Evolutionary conservation across 2,113 vertebrate genomes (phyloP), one percentile per base, ranked within the genome.

Genomic region (Orcinus orca): DNA sequence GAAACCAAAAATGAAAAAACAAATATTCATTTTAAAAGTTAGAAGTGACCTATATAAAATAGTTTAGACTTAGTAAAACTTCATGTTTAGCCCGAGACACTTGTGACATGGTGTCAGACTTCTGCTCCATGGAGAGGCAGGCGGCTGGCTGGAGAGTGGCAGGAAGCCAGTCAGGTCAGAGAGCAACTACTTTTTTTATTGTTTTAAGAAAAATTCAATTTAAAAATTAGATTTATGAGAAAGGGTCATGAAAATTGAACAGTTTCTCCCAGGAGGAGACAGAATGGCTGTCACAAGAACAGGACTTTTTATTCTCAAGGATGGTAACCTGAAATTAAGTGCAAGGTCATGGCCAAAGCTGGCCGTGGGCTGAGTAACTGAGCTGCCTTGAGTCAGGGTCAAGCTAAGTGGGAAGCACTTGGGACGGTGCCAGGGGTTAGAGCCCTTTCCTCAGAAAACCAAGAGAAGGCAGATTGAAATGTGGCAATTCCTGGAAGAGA

Each of bases 181-280:
- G 60, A 58, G 55, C 11, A 58, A 13, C 8, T 77, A 23, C 62
- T 71, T 71, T 76, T 76, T 70, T 53, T 31, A 29, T 33, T n/a
- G 47, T 90, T 79, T 80, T 81, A 82, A 65, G 60, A 36, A 71
- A 92, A 90, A 23, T 4, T 70, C 33, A 89, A 90, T 87, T 87
- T 85, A 73, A 88, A 97, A 93, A 88, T 93, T 79, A 77, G 38
- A 83, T 89, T 91, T 88, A 79, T 76, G 81, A 95, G 77, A 58
- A 68, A 84, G 53, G 60, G 5, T 92, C 74, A 60, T 50, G 13
- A 77, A 83, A 93, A 96, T 74, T 68, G 50, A 87, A 21, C 36
- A 44, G 33, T 63, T 84, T 96, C 63, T 96, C 50, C 47, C 53
- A 67, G 5, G n/a, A 92, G 36, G 74, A 97, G 80, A 92, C 18